phyloP scores from a whole-genome alignment of 64 coral and sea anemone genomes.

The Anthopleura sola region DNA sequence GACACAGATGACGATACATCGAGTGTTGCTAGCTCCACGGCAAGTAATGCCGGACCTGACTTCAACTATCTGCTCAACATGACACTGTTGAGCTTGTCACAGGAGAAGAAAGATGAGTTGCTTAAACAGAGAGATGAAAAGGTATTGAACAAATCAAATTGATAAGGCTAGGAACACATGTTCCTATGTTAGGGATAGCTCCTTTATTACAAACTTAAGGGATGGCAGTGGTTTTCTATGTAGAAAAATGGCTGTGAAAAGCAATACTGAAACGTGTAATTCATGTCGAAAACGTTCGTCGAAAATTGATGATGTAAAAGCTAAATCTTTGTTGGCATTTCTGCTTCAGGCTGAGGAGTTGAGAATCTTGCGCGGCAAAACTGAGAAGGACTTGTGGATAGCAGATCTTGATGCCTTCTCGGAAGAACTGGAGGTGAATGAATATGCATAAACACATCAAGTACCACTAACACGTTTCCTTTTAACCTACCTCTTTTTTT shows the following conservation, averaged over 20 bases:
- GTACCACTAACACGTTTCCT: not conserved
- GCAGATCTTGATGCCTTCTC: slow-evolving; percentile 78
- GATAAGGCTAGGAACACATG: not conserved
- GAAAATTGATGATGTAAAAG: too few relatives aligned
- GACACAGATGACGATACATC: slow-evolving; percentile 58
- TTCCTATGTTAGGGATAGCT: too few relatives aligned
- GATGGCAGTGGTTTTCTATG: too few relatives aligned
- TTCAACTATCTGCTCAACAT: slow-evolving; percentile 84
- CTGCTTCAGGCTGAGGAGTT: slow-evolving; percentile 70
- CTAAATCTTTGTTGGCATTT: not conserved
- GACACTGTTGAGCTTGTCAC: slow-evolving; percentile 71
- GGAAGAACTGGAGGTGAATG: slow-evolving; percentile 76
- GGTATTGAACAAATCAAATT: slow-evolving; percentile 16
- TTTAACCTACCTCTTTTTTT: not conserved
- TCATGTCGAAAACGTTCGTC: too few relatives aligned
- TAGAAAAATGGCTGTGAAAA: too few relatives aligned
- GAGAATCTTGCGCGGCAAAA: slow-evolving; percentile 54
- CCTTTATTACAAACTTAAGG: too few relatives aligned
- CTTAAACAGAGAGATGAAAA: slow-evolving; percentile 87
- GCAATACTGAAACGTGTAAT: too few relatives aligned
- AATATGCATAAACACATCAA: too few relatives aligned
- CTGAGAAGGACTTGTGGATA: slow-evolving; percentile 70
- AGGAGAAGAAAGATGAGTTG: slow-evolving; percentile 93
- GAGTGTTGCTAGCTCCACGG: slow-evolving; percentile 57
- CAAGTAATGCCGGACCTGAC: slow-evolving; percentile 71